Base-by-base conservation (phyloP, 2,113 vertebrate species). In the Ictidomys tridecemlineatus region DNA sequence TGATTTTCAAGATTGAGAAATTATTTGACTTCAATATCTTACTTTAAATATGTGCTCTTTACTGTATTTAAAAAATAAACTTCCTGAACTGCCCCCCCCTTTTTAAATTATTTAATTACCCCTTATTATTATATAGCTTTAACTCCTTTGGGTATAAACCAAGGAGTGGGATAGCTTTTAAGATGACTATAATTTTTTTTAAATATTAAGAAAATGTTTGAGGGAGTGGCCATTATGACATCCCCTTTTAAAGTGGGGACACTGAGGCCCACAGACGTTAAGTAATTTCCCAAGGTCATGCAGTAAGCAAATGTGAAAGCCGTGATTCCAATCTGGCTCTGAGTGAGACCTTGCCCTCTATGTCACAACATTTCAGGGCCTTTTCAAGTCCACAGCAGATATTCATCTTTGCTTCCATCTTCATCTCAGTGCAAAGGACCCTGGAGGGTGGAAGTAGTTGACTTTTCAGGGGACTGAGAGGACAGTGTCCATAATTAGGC, bases 41-140 rank as follows among this genome's bases (percentile, higher is more conserved):
- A 74, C 67, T 93, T 90, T 73, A 96, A 93, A 86, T 78, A 80
- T 28, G 67, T 30, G 61, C 1, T 96, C 53, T 93, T 85, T 82
- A 24, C 53, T 76, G 39, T 74, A 22, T 73, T 88, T 48, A 69
- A 24, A 77, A 48, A 77, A 53, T 70, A 34, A 69, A 69, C 32
- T 85, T 69, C 11, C 17, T 48, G 48, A 80, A 34, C 2, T 78
- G 73, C 14, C 7, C n/a, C 20, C 83, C 58, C 11, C 48, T 37
- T 17, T 48, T 37, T 48, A 48, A 48, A 39, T 65, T 78, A 30
- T 39, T 30, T 87, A n/a, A 65, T 42, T 37, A 37, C 53, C 30
- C 9, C 34, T 69, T 61, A 61, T 22, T 82, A 32, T 82, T 56
- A 70, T 67, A 87, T 10, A 58, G 32, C 32, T 56, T 67, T 39